These are phyloP conservation scores for Rallus limicola DNA, from an alignment of 2,113 vertebrate species.

Conservation along the genomic window DNA sequence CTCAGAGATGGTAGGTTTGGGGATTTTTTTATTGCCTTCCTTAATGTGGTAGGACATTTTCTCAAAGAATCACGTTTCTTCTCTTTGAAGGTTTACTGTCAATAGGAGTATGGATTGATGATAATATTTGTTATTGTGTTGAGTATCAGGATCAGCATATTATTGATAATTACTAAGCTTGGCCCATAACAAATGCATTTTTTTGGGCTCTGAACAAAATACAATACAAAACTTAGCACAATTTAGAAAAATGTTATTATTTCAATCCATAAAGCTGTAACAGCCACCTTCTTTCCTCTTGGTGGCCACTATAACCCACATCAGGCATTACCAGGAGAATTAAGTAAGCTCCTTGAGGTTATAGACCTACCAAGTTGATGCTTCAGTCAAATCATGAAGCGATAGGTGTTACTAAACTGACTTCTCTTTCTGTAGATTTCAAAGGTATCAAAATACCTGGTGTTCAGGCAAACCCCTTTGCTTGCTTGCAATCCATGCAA, in stretches of 20 bases:
- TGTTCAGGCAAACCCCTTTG: neutral
- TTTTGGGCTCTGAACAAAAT: neutral
- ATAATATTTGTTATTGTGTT: neutral
- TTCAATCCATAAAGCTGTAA: neutral
- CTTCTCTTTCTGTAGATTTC: neutral
- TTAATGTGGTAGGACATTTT: neutral
- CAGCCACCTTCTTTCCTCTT: neutral
- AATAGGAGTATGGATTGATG: neutral
- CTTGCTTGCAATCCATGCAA: neutral
- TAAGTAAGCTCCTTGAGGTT: neutral
- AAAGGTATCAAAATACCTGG: neutral
- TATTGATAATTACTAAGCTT: neutral
- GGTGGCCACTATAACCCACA: neutral
- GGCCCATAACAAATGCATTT: neutral
- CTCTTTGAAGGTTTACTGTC: neutral
- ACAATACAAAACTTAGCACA: neutral
- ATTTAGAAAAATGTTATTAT: neutral
- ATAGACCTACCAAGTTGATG: neutral
- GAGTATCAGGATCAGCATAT: neutral
- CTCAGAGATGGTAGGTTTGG: neutral
- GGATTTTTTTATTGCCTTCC: neutral
- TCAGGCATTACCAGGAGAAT: neutral
- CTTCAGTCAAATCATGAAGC: neutral
- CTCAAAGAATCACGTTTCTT: neutral
- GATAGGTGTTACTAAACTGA: neutral